Evolutionary conservation across 2,797 vertebrate species (phyloP), one percentile per base, ranked within the genome.

Genomic region (Okamejei kenojei): DNA sequence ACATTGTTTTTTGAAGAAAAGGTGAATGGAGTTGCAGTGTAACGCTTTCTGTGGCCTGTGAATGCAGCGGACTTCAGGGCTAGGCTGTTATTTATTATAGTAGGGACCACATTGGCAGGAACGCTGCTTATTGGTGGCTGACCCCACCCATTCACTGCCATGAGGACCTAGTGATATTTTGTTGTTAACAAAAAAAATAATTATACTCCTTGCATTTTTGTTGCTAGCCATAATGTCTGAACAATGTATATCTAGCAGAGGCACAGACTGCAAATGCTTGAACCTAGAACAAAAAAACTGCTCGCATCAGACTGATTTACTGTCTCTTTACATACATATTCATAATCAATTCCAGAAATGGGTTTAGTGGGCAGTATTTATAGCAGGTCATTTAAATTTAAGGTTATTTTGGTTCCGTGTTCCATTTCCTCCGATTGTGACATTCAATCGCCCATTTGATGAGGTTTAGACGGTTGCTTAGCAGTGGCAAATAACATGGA

Each of bases 391-490:
- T 26, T 84, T 81, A 10, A 76, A 54, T 81, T 81, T 54, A 81
- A 61, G 45, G 29, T 54, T 84, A 4, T 84, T 2, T 84, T 63
- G 54, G 45, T 84, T 84, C 81, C 54, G 81, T 58, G 61, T 84
- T 54, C 81, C 81, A 84, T 61, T 84, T 84, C 54, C 54, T 58
- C 80, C 61, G 81, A 54, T 61, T 84, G 21, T 82, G 81, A 84
- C 54, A 61, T 84, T 26, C 81, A 84, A n/a, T 84, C 81, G 29
- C 58, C 54, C 54, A 84, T 84, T 84, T 13, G 58, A 63, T 26
- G 54, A n/a, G 11, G 81, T 84, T 61, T 84, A 5, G 4, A 84
- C 54, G 81, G 81, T 84, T 84, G 81, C 10, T 84, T 84, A 29
- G 81, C 81, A 84, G 58, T 84, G 1, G 13, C 58, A 84, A n/a